A percentile compares a stretch with the other conserved stretches of the same genome.
These are phyloP conservation scores for Pristis pectinata DNA, from an alignment of 2,797 vertebrate species.

Conservation along the genomic window DNA sequence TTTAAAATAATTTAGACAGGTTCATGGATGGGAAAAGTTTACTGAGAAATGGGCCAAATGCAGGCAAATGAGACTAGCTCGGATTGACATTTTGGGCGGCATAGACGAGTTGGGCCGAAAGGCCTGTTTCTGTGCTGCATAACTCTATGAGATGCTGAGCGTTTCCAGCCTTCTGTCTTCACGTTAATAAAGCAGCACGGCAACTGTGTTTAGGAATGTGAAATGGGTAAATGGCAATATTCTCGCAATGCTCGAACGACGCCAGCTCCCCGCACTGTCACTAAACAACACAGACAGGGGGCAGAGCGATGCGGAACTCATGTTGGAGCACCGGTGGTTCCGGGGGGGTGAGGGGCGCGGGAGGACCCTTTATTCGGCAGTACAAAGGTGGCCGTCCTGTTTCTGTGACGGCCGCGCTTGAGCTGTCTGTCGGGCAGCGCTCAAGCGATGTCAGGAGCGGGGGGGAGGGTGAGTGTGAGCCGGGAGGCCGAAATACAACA, in stretches of 20 bases:
- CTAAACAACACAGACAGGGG: background rate
- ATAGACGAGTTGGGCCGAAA: no score
- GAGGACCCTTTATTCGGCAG: constrained; percentile 9
- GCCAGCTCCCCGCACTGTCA: background rate
- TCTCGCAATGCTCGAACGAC: background rate
- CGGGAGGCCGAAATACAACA: background rate
- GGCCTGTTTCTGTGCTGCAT: no score
- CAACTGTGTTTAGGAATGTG: background rate
- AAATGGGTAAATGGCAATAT: background rate
- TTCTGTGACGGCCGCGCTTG: background rate
- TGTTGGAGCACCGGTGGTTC: background rate
- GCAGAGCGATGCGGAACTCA: background rate
- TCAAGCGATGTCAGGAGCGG: background rate
- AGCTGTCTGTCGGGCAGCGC: background rate
- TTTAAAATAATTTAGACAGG: no score
- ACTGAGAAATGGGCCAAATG: no score
- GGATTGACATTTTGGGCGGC: no score
- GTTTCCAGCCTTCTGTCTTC: no score
- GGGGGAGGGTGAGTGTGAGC: background rate
- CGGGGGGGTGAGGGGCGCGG: background rate
- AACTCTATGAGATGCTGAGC: no score
- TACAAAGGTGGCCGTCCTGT: background rate
- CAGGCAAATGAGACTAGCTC: no score
- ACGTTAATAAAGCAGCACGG: background rate
- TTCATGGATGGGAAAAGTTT: no score